These are phyloP conservation scores for Aurelia aurita DNA, from an alignment of 30 jellyfish, hydroid and myxozoan genomes.

Conservation along the genomic window DNA sequence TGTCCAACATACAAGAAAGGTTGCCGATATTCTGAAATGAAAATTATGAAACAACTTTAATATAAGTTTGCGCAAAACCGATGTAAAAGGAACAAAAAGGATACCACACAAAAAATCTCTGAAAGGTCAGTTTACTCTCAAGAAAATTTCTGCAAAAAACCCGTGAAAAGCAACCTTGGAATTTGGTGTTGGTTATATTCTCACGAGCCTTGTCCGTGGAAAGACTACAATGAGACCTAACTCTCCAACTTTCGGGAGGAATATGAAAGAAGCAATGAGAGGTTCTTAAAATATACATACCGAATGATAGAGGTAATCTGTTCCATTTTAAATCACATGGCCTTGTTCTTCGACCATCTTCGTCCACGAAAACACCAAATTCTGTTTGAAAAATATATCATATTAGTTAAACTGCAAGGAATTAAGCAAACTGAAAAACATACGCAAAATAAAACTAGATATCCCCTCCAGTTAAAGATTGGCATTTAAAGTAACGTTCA, in stretches of 20 bases:
- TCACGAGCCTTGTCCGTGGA: no score
- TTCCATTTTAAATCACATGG: constrained; percentile 96
- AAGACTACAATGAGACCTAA: no score
- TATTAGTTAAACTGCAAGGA: background rate
- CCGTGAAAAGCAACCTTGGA: no score
- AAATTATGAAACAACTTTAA: constrained; percentile 1
- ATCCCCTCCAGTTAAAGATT: no score
- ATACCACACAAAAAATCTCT: no score
- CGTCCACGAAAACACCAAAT: constrained; percentile 96
- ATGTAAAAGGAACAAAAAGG: background rate
- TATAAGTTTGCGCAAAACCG: background rate
- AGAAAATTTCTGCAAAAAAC: no score
- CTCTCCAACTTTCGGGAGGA: no score
- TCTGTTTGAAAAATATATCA: constrained; percentile 45
- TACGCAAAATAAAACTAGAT: background rate
- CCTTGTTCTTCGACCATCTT: constrained; percentile 95
- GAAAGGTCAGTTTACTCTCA: no score
- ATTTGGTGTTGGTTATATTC: no score
- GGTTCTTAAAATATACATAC: constrained; percentile 70
- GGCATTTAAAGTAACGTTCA: no score
- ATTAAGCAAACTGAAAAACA: background rate
- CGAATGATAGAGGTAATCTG: constrained; percentile 89
- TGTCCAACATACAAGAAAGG: constrained; percentile 87
- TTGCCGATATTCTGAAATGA: constrained; percentile 74
- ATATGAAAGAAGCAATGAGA: no score